Conservation (phyloP, 2,797 vertebrate genomes). For the Leucoraja ocellata region DNA sequence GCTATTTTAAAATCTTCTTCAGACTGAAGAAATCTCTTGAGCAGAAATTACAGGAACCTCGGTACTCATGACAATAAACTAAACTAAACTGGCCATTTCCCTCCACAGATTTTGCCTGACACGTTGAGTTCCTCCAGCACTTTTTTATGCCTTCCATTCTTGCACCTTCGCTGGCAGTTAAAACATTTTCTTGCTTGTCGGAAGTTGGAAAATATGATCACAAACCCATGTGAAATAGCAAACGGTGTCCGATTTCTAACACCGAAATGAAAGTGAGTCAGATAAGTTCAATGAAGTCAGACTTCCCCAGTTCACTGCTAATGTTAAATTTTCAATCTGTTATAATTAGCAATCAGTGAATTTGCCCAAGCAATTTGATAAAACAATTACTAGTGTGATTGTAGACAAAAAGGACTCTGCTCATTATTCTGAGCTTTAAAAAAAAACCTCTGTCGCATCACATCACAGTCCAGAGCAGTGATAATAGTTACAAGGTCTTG, state of each 20-base stretch:
- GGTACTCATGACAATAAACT: no score
- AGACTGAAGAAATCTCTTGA: no score
- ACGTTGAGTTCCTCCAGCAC: no score
- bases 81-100: no score
- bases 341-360: constrained; percentile 12
- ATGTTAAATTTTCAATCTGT: not conserved
- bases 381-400: not conserved
- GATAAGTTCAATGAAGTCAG: not conserved
- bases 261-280: not conserved
- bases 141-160: not conserved
- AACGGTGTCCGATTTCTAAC: not conserved
- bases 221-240: not conserved
- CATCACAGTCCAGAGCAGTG: constrained; percentile 19
- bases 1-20: not conserved
- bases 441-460: constrained; percentile 34
- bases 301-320: not conserved
- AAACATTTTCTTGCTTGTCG: not conserved
- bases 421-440: not conserved
- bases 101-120: no score
- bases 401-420: not conserved
- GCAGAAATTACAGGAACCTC: no score
- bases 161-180: not conserved
- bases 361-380: constrained; percentile 16
- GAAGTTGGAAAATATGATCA: not conserved
- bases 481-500: constrained; percentile 15